Conservation (phyloP, 2,113 vertebrate genomes). For the Hippocampus barbouri region DNA sequence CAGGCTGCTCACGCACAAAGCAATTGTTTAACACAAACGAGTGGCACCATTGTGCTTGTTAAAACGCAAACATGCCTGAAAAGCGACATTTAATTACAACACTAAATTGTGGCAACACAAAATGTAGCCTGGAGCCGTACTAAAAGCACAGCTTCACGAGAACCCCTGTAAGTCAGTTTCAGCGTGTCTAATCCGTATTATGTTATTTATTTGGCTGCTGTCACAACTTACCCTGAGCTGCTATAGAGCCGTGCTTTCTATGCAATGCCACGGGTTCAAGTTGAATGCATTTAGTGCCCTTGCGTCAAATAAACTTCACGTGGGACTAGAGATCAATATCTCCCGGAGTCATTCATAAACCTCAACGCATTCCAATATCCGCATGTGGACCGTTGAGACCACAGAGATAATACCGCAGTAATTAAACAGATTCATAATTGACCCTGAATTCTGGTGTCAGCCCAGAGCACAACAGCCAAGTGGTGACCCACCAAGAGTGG, state of each 20-base stretch:
- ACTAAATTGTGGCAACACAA: not conserved
- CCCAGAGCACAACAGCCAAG: conserved; percentile 10
- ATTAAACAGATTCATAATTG: conserved; percentile 56
- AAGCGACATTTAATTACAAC: conserved; percentile 33
- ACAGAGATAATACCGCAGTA: conserved; percentile 28
- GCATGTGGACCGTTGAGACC: conserved; percentile 7
- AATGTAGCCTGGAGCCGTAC: conserved; percentile 10
- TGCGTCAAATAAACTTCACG: conserved; percentile 1
- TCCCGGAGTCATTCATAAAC: conserved; percentile 16
- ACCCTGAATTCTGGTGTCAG: conserved; percentile 47
- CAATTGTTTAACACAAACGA: conserved; percentile 29
- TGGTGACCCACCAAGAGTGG: conserved; percentile 28
- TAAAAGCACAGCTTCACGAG: conserved; percentile 6
- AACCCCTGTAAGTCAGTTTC: conserved; percentile 12
- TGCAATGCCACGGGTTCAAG: not conserved
- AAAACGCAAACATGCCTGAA: conserved; percentile 21
- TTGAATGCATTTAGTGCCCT: not conserved
- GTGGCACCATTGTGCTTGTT: conserved; percentile 33
- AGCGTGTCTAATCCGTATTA: conserved; percentile 27
- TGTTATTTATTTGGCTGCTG: conserved; percentile 18
- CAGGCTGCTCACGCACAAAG: not conserved
- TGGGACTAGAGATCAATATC: conserved; percentile 21
- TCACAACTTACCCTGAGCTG: conserved; percentile 7
- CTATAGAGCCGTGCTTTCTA: not conserved
- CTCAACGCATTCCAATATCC: conserved; percentile 9